These are phyloP conservation scores for Gnathonemus longibarbis DNA, from an alignment of 2,113 vertebrate genomes.

Conservation along the genomic window DNA sequence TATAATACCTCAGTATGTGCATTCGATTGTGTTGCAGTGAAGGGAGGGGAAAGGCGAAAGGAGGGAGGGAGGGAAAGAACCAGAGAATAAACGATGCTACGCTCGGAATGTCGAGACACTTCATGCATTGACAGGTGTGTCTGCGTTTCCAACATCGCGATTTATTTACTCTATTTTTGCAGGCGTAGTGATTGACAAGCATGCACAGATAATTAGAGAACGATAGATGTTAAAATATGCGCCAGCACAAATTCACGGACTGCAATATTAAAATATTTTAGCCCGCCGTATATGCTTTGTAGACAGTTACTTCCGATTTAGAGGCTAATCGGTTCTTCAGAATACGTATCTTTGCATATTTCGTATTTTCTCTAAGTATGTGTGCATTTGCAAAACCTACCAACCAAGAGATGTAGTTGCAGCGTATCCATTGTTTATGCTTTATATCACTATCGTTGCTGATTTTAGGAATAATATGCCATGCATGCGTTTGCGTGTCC, in stretches of 20 bases:
- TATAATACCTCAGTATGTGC: constrained; percentile 5
- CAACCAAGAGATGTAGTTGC: background rate
- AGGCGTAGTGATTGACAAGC: constrained; percentile 39
- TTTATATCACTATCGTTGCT: background rate
- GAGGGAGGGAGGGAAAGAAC: constrained; percentile 20
- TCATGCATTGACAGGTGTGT: constrained; percentile 53
- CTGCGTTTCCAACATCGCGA: constrained; percentile 30
- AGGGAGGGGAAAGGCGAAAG: constrained; percentile 22
- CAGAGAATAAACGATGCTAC: constrained; percentile 31
- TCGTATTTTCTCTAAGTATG: background rate
- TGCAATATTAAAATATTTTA: constrained; percentile 11
- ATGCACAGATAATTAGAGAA: background rate
- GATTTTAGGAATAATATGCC: background rate
- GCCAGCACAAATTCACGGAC: constrained; percentile 24
- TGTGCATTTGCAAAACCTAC: background rate
- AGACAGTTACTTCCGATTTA: constrained; percentile 7
- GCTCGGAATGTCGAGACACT: constrained; percentile 33
- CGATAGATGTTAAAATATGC: constrained; percentile 22
- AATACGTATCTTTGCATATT: background rate
- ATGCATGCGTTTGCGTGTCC: background rate
- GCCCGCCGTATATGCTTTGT: background rate
- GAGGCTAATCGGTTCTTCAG: background rate
- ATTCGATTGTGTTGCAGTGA: constrained; percentile 27
- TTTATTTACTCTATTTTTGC: constrained; percentile 46
- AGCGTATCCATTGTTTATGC: background rate